Base-by-base conservation (phyloP, 2,797 vertebrate genomes). In the Neosilurus hyrtlii region DNA sequence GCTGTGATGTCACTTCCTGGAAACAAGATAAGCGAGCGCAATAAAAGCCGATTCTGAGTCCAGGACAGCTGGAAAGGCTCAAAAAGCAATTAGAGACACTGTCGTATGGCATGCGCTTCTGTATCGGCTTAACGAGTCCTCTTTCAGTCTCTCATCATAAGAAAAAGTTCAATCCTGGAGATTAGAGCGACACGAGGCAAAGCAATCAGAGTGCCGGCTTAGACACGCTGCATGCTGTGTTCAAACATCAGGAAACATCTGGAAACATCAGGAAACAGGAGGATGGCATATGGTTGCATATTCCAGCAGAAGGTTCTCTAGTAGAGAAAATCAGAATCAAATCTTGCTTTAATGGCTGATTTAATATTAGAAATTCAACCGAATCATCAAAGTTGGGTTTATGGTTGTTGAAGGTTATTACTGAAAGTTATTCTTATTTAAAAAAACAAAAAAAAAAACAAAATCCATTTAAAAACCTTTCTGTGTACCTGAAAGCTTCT, bases 1-100 rank as follows among this genome's bases (percentile, higher is more conserved):
- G 20, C 52, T n/a, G 61, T 80, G 78, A 82, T 61, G 67, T 86
- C 72, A 86, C 75, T 79, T 86, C 84, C 84, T 78, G 67, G 84
- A 80, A 62, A 83, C 54, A 35, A 74, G 72, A 83, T 84, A 84
- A 83, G 66, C 51, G 37, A 24, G 26, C 24, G n/a, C 56, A 56
- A 54, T 9, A 22, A 79, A 62, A 52, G 68, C n/a, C 30, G 68
- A 35, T 43, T 73, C 30, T 12, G 35, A 18, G 63, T 72, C n/a
- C 81, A 84, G 63, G 67, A 81, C 59, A 84, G 79, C 49, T 81
- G 82, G 43, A 75, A 57, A 62, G 52, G 51, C 56, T 37, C 54
- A 61, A 78, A 62, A 84, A 61, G 30, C 54, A 67, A 67, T 80
- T 35, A 43, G 10, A 12, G 52, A 79, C 51, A 18, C 43, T 74